These are phyloP conservation scores for Salvator merianae DNA, from an alignment of 2,113 vertebrate genomes.

Conservation along the genomic window DNA sequence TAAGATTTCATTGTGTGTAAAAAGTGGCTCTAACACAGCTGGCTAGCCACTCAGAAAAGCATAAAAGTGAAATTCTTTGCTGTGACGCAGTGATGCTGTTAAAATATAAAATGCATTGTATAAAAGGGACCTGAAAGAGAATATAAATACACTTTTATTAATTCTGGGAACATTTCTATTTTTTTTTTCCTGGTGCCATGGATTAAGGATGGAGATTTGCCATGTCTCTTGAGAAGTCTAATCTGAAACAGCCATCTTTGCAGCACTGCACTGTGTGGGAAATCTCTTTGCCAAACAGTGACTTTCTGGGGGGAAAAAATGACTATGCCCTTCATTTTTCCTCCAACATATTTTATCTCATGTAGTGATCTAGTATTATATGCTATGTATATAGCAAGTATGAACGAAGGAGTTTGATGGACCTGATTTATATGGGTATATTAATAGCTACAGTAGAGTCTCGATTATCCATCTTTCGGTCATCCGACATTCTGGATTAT, in stretches of 20 bases:
- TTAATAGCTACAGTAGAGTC: no score
- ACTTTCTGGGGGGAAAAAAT: conserved; percentile 2
- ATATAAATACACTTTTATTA: conserved; percentile 32
- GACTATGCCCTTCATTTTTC: neutral
- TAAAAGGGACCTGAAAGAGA: conserved; percentile 26
- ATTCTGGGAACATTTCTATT: conserved; percentile 23
- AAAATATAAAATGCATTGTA: conserved; percentile 37
- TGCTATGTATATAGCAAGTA: no score
- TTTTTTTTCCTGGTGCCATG: conserved; percentile 20
- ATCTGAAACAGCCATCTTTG: conserved; percentile 30
- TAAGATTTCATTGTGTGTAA: conserved; percentile 29
- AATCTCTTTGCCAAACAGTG: conserved; percentile 26
- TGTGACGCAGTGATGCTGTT: conserved; percentile 8
- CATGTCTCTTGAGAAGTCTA: conserved; percentile 38
- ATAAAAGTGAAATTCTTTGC: conserved; percentile 35
- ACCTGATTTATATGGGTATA: no score
- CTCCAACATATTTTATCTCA: neutral
- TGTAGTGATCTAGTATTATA: neutral
- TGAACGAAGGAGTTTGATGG: no score
- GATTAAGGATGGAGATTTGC: conserved; percentile 35
- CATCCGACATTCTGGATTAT: no score
- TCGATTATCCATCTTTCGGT: no score
- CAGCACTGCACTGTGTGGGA: conserved; percentile 31
- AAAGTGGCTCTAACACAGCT: conserved; percentile 26
- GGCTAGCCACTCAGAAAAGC: conserved; percentile 26